Conservation (phyloP, 2,113 vertebrate genomes). For the Ceyx cyanopectus region DNA sequence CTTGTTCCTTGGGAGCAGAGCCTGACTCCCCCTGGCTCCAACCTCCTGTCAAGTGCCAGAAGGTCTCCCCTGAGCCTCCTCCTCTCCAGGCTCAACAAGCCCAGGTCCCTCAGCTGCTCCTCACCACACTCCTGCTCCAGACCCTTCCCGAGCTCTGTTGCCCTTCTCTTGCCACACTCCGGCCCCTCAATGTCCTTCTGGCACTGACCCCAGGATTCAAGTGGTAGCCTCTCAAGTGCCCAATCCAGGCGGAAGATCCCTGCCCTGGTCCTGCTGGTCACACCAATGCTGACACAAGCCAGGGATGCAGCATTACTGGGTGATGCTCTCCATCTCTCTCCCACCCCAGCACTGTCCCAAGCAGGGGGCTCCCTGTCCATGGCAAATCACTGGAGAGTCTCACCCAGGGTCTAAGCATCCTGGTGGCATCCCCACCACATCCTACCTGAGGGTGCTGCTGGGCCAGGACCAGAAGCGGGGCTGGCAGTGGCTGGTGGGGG, state of each 20-base stretch:
- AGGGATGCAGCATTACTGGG: neutral
- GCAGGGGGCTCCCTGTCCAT: neutral
- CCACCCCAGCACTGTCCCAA: too few species aligned
- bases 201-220: neutral
- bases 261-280: neutral
- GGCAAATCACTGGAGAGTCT: rapidly evolving
- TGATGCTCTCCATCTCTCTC: neutral
- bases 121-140: too few species aligned
- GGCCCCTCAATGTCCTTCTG: neutral
- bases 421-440: rapidly evolving
- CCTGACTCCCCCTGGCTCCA: too few species aligned
- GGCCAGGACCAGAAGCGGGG: neutral
- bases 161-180: neutral
- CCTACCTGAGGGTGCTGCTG: conserved; percentile 20
- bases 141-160: neutral
- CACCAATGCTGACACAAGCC: neutral
- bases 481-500: neutral
- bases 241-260: neutral
- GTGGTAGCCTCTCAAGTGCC: neutral
- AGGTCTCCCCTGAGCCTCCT: too few species aligned
- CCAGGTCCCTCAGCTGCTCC: too few species aligned
- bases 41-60: too few species aligned
- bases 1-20: too few species aligned
- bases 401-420: neutral
- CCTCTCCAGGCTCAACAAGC: too few species aligned